A percentile compares a stretch with the other conserved stretches of the same genome.
These are phyloP conservation scores for Diachrysia chrysitis DNA, from an alignment of 2,888 invertebrate species.

Conservation along the genomic window DNA sequence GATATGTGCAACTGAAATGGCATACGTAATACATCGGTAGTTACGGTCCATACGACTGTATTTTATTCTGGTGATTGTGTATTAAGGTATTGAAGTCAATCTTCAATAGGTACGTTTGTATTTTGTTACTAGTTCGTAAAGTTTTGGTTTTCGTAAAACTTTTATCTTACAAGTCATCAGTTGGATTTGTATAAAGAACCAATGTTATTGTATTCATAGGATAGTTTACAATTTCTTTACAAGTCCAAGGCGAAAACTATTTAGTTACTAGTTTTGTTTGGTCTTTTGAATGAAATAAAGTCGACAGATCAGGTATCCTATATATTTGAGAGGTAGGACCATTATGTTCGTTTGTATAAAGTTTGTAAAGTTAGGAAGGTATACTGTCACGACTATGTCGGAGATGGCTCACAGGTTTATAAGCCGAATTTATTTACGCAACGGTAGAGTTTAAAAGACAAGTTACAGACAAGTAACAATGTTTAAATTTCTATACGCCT, in stretches of 20 bases:
- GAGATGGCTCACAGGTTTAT: neutral
- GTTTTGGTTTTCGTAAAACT: too few species aligned
- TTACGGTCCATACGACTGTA: neutral
- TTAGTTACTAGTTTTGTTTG: neutral
- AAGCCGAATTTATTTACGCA: too few species aligned
- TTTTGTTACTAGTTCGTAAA: neutral
- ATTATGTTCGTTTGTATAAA: neutral
- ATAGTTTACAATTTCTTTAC: neutral
- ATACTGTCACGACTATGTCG: too few species aligned
- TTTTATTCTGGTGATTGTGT: neutral
- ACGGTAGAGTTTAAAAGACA: too few species aligned
- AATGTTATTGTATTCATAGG: too few species aligned
- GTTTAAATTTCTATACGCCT: too few species aligned
- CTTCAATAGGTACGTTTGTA: too few species aligned
- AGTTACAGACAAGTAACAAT: too few species aligned
- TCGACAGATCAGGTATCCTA: neutral
- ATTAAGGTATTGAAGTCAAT: neutral
- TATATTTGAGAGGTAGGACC: neutral
- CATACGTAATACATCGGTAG: neutral
- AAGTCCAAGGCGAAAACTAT: constrained; percentile 1
- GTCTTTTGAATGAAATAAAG: constrained; percentile 1
- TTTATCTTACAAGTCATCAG: neutral
- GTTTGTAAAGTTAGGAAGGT: neutral
- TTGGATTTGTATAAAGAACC: neutral
- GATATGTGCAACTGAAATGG: neutral